Evolutionary conservation across 1,140 invertebrate species (phyloP).

Genomic region (Copidosoma floridanum): DNA sequence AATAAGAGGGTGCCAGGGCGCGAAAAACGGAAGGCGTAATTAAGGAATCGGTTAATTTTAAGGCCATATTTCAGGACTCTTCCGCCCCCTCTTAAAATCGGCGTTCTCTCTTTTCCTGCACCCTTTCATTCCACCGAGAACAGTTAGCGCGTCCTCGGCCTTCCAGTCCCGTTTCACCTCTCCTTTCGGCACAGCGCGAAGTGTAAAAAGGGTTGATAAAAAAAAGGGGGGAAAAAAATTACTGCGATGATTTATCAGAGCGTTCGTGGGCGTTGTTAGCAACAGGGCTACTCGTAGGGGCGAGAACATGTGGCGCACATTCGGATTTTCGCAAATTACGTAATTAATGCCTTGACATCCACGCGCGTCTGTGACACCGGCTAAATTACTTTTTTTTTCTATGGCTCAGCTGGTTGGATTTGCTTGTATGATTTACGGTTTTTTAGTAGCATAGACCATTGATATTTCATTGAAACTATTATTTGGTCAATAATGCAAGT

Average conservation of each 20-base stretch:
- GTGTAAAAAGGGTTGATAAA: constrained; percentile 34
- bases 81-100: constrained; percentile 9
- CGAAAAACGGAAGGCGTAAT: constrained; percentile 46
- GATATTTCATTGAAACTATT: too few relatives aligned
- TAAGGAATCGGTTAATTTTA: constrained; percentile 52
- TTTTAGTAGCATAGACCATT: too few relatives aligned
- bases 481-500: too few relatives aligned
- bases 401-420: too few relatives aligned
- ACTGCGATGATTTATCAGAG: constrained; percentile 42
- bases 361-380: too few relatives aligned
- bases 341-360: constrained; percentile 7
- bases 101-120: not conserved
- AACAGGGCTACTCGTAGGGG: too few relatives aligned
- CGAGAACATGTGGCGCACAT: constrained; percentile 35
- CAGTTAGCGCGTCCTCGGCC: not conserved
- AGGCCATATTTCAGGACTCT: constrained; percentile 45
- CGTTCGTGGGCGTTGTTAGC: too few relatives aligned
- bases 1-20: not conserved
- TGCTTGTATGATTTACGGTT: too few relatives aligned
- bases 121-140: not conserved
- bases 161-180: not conserved
- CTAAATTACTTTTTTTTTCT: too few relatives aligned
- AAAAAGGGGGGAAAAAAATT: too few relatives aligned
- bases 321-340: constrained; percentile 23
- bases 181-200: constrained; percentile 1